Percentiles rank a stretch among this genome's conserved stretches.
Conservation (phyloP, 53 echinoderm and acorn worm species). For the Hippasteria phrygiana region DNA sequence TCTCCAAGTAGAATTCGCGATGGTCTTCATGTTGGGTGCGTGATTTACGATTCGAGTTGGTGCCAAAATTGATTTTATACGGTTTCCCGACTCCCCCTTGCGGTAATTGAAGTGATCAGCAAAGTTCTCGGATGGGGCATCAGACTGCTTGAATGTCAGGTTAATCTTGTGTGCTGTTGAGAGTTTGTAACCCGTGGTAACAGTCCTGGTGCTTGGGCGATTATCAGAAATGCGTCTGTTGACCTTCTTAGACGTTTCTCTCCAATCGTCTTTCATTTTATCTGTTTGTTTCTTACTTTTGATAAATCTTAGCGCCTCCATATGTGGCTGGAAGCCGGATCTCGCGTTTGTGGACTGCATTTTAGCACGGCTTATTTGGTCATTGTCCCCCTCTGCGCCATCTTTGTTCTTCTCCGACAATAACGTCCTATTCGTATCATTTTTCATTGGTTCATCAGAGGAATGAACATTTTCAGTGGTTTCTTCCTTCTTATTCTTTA, state of each 20-base stretch:
- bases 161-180: constrained; percentile 55
- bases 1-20: background rate
- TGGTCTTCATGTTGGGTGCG: background rate
- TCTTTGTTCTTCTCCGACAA: background rate
- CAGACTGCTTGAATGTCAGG: constrained; percentile 65
- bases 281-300: background rate
- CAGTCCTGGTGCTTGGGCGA: background rate
- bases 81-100: background rate
- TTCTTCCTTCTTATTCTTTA: background rate
- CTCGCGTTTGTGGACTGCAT: background rate
- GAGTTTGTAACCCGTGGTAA: background rate
- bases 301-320: constrained; percentile 5
- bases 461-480: background rate
- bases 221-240: background rate
- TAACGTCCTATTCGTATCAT: background rate
- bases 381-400: no score
- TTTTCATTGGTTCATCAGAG: background rate
- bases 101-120: constrained; percentile 63
- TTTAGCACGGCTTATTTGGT: background rate
- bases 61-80: constrained; percentile 15
- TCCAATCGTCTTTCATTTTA: background rate
- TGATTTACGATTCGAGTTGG: constrained; percentile 3
- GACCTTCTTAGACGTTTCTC: background rate
- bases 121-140: constrained; percentile 31
- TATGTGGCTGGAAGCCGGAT: background rate